Evolutionary conservation across 2,113 vertebrate species (phyloP).

Genomic region (Otis tarda): DNA sequence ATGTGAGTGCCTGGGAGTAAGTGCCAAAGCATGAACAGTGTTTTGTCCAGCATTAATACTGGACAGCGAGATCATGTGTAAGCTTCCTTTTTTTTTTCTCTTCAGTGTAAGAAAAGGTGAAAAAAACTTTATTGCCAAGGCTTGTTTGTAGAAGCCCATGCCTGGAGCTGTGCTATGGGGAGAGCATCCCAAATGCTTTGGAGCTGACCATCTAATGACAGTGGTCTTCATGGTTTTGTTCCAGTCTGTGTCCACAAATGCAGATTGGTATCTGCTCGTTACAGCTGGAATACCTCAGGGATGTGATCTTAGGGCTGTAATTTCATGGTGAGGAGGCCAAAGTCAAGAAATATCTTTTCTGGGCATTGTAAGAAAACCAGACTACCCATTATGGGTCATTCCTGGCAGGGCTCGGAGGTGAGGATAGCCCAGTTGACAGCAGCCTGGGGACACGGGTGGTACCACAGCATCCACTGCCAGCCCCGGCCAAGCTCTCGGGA

Average conservation of each 20-base stretch:
- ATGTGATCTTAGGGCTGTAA: not conserved
- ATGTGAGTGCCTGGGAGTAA: not conserved
- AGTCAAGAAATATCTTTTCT: conserved; percentile 7
- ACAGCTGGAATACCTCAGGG: conserved; percentile 7
- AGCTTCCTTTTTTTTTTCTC: not conserved
- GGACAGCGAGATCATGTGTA: fast-evolving
- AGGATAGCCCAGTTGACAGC: not conserved
- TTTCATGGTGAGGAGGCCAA: not conserved
- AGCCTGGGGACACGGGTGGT: not conserved
- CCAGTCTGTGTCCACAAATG: not conserved
- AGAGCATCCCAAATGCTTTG: not conserved
- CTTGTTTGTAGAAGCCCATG: not conserved
- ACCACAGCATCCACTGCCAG: not conserved
- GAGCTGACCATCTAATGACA: not conserved
- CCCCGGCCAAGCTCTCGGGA: not conserved
- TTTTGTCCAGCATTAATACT: fast-evolving
- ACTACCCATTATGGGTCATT: not conserved
- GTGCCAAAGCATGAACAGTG: fast-evolving
- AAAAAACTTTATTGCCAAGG: too few species aligned
- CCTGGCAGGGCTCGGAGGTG: not conserved
- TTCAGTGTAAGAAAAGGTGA: not conserved
- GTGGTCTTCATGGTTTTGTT: not conserved
- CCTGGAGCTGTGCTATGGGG: not conserved
- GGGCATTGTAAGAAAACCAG: not conserved
- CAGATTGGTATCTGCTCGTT: not conserved